Evolutionary conservation across 2,113 vertebrate genomes (phyloP).

Genomic region (Petrocephalus microphthalmus): DNA sequence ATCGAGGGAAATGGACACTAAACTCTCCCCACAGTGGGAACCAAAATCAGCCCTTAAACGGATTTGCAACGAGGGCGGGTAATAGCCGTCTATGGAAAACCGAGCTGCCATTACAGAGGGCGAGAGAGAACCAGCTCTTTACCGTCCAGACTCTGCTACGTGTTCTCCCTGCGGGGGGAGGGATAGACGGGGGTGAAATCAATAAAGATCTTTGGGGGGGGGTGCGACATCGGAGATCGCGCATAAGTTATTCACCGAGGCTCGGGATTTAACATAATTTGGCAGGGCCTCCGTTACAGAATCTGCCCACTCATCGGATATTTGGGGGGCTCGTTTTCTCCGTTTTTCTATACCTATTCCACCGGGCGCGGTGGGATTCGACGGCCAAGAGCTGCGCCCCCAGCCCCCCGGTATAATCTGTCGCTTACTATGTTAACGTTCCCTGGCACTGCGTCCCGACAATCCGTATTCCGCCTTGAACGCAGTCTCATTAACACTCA

Average conservation of each 20-base stretch:
- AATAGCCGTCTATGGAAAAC: conserved; percentile 36
- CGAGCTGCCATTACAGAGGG: conserved; percentile 13
- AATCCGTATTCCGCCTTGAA: conserved; percentile 26
- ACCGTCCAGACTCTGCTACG: not conserved
- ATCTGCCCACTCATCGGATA: conserved; percentile 2
- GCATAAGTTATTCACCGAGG: conserved; percentile 15
- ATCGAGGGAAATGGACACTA: conserved; percentile 24
- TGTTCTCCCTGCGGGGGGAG: not conserved
- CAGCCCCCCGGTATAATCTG: conserved; percentile 18
- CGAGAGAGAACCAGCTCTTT: not conserved
- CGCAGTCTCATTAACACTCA: conserved; percentile 22
- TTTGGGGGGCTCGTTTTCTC: not conserved
- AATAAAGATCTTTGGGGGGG: conserved; percentile 3
- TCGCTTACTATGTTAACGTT: conserved; percentile 28
- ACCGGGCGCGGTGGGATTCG: not conserved
- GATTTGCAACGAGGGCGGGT: conserved; percentile 31
- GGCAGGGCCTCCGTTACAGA: not conserved
- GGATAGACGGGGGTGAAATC: not conserved
- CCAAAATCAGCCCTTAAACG: conserved; percentile 20
- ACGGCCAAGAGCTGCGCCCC: conserved; percentile 3
- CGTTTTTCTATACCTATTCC: conserved; percentile 15
- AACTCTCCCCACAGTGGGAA: conserved; percentile 21
- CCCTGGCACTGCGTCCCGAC: conserved; percentile 19
- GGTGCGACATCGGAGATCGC: not conserved
- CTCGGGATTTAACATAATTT: conserved; percentile 23